Evolutionary conservation across 1,140 invertebrate genomes (phyloP).

Genomic region (Chionoecetes opilio): DNA sequence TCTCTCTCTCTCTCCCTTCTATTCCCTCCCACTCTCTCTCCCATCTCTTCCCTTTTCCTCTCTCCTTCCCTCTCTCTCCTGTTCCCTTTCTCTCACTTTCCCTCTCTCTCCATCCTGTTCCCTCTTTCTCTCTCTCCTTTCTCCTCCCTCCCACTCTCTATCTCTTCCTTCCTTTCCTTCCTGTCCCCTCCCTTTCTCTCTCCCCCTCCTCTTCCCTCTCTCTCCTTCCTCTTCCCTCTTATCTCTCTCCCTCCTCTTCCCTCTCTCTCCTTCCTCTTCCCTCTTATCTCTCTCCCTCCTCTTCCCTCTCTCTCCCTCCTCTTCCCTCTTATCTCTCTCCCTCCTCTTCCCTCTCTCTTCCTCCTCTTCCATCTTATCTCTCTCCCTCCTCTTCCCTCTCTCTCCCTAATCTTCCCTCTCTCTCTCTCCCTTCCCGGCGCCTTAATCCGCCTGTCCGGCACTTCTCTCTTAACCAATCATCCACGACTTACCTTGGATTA

Average conservation of each 20-base stretch:
- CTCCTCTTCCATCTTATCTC: neutral
- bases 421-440: too few relatives aligned
- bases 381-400: neutral
- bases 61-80: neutral
- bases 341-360: neutral
- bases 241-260: too few relatives aligned
- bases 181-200: too few relatives aligned
- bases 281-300: too few relatives aligned
- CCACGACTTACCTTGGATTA: neutral
- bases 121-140: neutral
- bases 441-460: too few relatives aligned
- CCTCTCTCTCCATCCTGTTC: neutral
- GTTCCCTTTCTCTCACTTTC: neutral
- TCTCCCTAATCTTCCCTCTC: too few relatives aligned
- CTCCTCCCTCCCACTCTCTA: neutral
- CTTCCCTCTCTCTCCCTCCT: too few relatives aligned
- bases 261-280: too few relatives aligned
- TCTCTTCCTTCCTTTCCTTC: neutral
- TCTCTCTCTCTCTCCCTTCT: neutral
- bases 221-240: neutral
- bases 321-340: neutral
- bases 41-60: neutral
- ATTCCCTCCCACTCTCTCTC: neutral
- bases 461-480: neutral
- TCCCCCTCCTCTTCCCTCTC: constrained; percentile 5